A percentile compares a stretch with the other conserved stretches of the same genome.
phyloP scores from a whole-genome alignment of 2,888 invertebrate genomes.

The Drosophila austrosaltans region DNA sequence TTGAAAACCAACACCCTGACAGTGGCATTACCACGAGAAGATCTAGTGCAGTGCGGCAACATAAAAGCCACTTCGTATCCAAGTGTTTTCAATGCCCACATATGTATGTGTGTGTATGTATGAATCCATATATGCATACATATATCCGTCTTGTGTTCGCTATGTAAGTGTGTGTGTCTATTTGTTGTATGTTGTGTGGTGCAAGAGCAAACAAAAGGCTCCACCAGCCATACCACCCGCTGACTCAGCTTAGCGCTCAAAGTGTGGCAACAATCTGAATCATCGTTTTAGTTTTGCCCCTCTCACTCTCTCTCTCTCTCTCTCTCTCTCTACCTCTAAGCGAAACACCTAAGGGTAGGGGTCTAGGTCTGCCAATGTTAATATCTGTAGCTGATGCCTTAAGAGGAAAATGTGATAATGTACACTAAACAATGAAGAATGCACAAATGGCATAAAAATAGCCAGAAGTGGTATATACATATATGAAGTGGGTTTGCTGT shows the following conservation, averaged over 20 bases:
- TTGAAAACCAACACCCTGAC: conserved; percentile 70
- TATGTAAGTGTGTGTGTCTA: conserved; percentile 29
- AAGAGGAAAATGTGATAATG: conserved; percentile 78
- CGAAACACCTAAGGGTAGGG: conserved; percentile 13
- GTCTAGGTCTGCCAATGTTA: conserved; percentile 50
- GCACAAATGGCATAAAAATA: conserved; percentile 70
- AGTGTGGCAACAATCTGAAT: conserved; percentile 74
- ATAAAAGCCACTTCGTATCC: conserved; percentile 68
- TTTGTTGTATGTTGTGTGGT: conserved; percentile 25
- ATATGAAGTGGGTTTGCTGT: conserved; percentile 38
- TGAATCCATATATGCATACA: background rate
- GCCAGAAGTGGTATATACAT: conserved; percentile 46
- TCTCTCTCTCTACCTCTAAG: background rate
- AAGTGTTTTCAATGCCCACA: conserved; percentile 58
- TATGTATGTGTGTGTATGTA: background rate
- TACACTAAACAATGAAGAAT: conserved; percentile 69
- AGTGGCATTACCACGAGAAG: conserved; percentile 61
- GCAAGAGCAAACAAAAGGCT: conserved; percentile 4
- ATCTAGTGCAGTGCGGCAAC: conserved; percentile 59
- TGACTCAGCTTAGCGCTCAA: conserved; percentile 54
- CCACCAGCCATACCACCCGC: conserved; percentile 24
- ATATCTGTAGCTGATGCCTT: conserved; percentile 68
- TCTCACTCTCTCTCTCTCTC: conserved; percentile 14
- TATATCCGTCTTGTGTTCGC: background rate
- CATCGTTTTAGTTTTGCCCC: conserved; percentile 66